Evolutionary conservation across 2,113 vertebrate species (phyloP), one percentile per base, ranked within the genome.

Genomic region (Mugil cephalus): DNA sequence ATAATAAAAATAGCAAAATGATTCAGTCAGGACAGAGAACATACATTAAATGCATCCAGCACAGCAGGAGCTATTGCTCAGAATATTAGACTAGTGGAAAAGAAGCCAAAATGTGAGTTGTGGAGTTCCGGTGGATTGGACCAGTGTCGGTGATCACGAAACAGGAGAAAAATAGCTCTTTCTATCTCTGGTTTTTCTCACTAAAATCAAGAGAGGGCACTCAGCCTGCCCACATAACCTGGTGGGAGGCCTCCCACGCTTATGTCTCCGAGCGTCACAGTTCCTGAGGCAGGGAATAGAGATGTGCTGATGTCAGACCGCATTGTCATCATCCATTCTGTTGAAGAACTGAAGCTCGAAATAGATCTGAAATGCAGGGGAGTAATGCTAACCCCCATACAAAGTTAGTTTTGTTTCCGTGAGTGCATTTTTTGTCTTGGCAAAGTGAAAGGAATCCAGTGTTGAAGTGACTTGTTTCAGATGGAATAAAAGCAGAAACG

Each of bases 241-340:
- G 15, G 18, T 55, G 55, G 18, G 42, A 73, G 58, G 36, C 50
- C 45, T 38, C 69, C 64, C 6, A 56, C 69, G 6, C 69, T 34
- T 43, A 24, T 24, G 47, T 39, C 13, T 40, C 39, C 0, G 1
- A 72, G 38, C 50, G 42, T 50, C 69, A 73, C 1, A 1, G 10
- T 2, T n/a, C 13, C 17, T 1, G 34, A 58, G 38, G 62, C 51
- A 3, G 2, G 14, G 17, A 43, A 53, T 18, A 61, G 55, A 61
- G 24, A 66, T 17, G 38, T 7, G 30, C 7, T 3, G 34, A 14
- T 30, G 59, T 12, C 69, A 51, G 36, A 14, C 15, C 6, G 7
- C 4, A 19, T 18, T 47, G 52, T 46, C 46, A 63, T 56, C 18
- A 7, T 69, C 67, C 17, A 15, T 30, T 40, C 34, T 65, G 68